A percentile compares a stretch with the other conserved stretches of the same genome.
These are phyloP conservation scores for Daubentonia madagascariensis DNA, from an alignment of 2,113 vertebrate species.

Conservation along the genomic window DNA sequence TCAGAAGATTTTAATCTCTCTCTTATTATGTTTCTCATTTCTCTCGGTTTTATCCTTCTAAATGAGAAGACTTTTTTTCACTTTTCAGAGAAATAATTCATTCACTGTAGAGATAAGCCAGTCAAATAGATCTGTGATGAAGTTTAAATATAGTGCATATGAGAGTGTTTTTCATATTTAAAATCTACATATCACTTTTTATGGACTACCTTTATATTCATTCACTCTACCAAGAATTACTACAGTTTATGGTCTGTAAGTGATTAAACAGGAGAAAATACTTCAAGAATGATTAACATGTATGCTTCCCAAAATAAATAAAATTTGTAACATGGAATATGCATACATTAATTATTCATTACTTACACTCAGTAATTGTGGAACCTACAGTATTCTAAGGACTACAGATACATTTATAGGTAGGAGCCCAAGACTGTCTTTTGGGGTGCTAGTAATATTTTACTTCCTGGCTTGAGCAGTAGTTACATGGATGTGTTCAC, in stretches of 20 bases:
- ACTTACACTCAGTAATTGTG: not conserved
- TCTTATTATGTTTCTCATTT: constrained; percentile 38
- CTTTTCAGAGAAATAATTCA: not conserved
- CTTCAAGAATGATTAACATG: not conserved
- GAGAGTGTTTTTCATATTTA: constrained; percentile 11
- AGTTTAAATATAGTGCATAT: constrained; percentile 20
- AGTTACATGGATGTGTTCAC: not conserved
- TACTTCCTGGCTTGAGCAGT: not conserved
- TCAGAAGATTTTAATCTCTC: constrained; percentile 42
- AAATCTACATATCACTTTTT: constrained; percentile 34
- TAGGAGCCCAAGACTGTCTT: not conserved
- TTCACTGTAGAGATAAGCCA: not conserved
- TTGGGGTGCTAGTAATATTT: not conserved
- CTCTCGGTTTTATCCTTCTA: constrained; percentile 12
- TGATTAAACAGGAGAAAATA: not conserved
- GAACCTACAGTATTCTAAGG: not conserved
- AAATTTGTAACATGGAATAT: not conserved
- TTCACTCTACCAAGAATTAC: not conserved
- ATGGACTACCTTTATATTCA: not conserved
- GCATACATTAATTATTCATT: not conserved
- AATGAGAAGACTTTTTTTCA: not conserved
- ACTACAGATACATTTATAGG: not conserved
- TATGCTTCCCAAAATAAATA: not conserved
- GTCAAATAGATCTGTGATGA: not conserved
- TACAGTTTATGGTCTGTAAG: not conserved